These are phyloP conservation scores for Dufourea novaeangliae DNA, from an alignment of 1,140 invertebrate genomes.

Conservation along the genomic window DNA sequence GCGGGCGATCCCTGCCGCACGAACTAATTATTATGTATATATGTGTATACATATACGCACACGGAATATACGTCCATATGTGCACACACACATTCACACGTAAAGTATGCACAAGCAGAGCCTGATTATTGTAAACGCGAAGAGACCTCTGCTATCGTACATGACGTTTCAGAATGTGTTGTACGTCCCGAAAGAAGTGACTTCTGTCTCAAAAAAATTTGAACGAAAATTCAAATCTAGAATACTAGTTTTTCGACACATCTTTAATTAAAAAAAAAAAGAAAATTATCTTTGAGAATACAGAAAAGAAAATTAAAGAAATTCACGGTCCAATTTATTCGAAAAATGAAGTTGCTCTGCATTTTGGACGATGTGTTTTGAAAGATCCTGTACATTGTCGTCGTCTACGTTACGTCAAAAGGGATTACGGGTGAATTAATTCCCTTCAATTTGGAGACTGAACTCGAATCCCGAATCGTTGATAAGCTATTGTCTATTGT, in stretches of 20 bases:
- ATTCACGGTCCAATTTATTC: too few species aligned
- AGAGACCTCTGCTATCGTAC: conserved; percentile 11
- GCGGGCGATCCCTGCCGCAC: too few species aligned
- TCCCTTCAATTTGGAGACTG: conserved; percentile 48
- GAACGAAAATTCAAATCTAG: too few species aligned
- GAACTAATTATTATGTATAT: conserved; percentile 22
- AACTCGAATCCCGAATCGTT: conserved; percentile 30
- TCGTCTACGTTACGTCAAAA: conserved; percentile 32
- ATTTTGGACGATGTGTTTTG: conserved; percentile 11
- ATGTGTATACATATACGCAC: not conserved
- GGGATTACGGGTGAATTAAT: conserved; percentile 26
- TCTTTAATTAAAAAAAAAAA: too few species aligned
- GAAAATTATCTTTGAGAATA: too few species aligned
- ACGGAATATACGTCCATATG: conserved; percentile 27
- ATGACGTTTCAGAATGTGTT: not conserved
- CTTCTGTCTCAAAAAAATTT: too few species aligned
- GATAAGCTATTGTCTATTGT: conserved; percentile 40
- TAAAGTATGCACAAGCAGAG: not conserved
- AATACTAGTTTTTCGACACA: too few species aligned
- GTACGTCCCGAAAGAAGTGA: not conserved
- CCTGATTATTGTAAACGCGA: conserved; percentile 10
- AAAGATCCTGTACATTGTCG: not conserved
- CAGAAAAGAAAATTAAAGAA: too few species aligned
- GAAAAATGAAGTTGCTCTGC: too few species aligned
- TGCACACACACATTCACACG: not conserved